Percentiles rank a stretch among this genome's conserved stretches.
Conservation (phyloP, 2,797 vertebrate species). For the Oceanodroma leucorhoa region DNA sequence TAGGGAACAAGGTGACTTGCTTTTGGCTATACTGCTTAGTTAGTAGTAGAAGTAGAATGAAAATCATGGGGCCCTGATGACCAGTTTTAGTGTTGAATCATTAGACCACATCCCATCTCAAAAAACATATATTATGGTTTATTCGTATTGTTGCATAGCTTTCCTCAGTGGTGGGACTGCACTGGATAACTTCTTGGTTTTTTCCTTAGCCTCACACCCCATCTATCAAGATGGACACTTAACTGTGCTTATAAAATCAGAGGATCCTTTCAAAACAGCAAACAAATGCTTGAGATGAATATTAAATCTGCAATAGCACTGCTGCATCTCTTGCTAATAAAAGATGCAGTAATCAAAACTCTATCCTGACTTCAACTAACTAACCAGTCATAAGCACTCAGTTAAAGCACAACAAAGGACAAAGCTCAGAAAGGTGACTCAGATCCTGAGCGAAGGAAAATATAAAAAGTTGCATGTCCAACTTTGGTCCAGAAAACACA, state of each 20-base stretch:
- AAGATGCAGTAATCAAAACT: background rate
- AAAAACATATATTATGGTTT: background rate
- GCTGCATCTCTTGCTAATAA: background rate
- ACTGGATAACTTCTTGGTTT: rapidly evolving
- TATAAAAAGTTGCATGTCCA: background rate
- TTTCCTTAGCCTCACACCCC: background rate
- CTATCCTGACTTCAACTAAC: background rate
- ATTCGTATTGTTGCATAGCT: background rate
- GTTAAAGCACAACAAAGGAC: background rate
- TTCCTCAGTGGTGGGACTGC: background rate
- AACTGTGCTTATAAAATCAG: background rate
- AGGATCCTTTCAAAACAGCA: background rate
- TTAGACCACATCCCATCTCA: background rate
- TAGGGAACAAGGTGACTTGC: background rate
- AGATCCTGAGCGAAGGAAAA: background rate
- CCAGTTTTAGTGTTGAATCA: background rate
- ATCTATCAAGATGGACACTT: background rate
- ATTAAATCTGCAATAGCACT: background rate
- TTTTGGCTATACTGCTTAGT: background rate
- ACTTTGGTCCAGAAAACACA: background rate
- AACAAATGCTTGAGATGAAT: background rate
- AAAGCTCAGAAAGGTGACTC: background rate
- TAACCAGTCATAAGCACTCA: background rate
- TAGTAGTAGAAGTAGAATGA: background rate
- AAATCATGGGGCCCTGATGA: background rate